phyloP scores from a whole-genome alignment of 2,888 invertebrate species.

The Drosophila mettleri region DNA sequence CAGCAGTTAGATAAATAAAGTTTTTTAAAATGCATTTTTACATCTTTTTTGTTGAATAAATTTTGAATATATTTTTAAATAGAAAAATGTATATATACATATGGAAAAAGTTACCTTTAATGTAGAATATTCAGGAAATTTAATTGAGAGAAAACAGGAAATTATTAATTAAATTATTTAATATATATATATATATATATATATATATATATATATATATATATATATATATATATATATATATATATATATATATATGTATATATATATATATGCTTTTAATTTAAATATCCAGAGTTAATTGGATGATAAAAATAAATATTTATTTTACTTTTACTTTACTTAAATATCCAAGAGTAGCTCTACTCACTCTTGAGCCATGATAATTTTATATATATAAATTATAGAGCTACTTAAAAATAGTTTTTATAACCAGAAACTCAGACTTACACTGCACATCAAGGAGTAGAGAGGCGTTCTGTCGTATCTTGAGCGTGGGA shows the following conservation, averaged over 20 bases:
- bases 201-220: too few relatives aligned
- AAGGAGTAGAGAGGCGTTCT: slow-evolving; percentile 84
- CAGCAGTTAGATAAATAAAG: slow-evolving; percentile 12
- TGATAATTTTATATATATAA: too few relatives aligned
- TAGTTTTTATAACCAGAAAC: slow-evolving; percentile 4
- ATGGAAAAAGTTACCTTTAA: neutral
- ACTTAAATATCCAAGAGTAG: too few relatives aligned
- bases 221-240: too few relatives aligned
- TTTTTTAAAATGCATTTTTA: neutral
- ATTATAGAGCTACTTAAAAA: too few relatives aligned
- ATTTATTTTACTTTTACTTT: neutral
- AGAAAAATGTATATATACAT: neutral
- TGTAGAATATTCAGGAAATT: neutral
- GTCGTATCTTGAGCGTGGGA: slow-evolving; percentile 85
- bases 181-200: too few relatives aligned
- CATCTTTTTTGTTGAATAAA: neutral
- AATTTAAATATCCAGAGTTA: too few relatives aligned
- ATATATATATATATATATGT: too few relatives aligned
- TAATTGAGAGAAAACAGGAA: too few relatives aligned
- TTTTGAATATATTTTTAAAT: neutral
- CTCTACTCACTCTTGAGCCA: too few relatives aligned
- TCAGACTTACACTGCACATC: slow-evolving; percentile 85
- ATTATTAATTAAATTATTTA: too few relatives aligned
- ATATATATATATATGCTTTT: too few relatives aligned
- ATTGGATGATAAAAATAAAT: neutral